phyloP scores from a whole-genome alignment of 53 echinoderm and acorn worm genomes.

The Apostichopus leukothele region DNA sequence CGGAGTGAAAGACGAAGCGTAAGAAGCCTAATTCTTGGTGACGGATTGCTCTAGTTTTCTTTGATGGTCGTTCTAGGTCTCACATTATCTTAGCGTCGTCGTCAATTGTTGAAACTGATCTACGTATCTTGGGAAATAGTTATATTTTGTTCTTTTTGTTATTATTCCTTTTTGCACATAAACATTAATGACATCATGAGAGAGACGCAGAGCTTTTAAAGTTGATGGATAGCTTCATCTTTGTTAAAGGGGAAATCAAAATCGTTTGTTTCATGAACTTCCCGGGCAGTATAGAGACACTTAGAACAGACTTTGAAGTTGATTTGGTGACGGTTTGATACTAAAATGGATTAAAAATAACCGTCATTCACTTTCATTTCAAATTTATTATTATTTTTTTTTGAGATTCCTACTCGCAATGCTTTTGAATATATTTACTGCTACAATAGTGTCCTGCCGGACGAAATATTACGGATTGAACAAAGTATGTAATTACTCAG shows the following conservation, averaged over 20 bases:
- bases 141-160: conserved; percentile 10
- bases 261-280: too few species aligned
- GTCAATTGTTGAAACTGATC: conserved; percentile 16
- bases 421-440: too few species aligned
- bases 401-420: too few species aligned
- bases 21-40: conserved; percentile 1
- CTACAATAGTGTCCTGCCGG: too few species aligned
- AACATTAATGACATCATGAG: conserved; percentile 7
- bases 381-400: too few species aligned
- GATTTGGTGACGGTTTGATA: too few species aligned
- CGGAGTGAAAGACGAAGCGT: conserved; percentile 13
- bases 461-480: too few species aligned
- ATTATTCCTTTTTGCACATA: conserved; percentile 15
- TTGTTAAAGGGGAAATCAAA: neutral
- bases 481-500: too few species aligned
- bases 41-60: conserved; percentile 26
- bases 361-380: too few species aligned
- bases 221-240: conserved; percentile 14
- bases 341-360: too few species aligned
- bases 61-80: neutral
- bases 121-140: conserved; percentile 24
- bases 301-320: too few species aligned
- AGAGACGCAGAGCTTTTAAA: neutral
- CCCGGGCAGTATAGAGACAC: too few species aligned
- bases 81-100: neutral